Evolutionary conservation across 2,797 vertebrate genomes (phyloP).

Genomic region (Semaprochilodus insignis): DNA sequence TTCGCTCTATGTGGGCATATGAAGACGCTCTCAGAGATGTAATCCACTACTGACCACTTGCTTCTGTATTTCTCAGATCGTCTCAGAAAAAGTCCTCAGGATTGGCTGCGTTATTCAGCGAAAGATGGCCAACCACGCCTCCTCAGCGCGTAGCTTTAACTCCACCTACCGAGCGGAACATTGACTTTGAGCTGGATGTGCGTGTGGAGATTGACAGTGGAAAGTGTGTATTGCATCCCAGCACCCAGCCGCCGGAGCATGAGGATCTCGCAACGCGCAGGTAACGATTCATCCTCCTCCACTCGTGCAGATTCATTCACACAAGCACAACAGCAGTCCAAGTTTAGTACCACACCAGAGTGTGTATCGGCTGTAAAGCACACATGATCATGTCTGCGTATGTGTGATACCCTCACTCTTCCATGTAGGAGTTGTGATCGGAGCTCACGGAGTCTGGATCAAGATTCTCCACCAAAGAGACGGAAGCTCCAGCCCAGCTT

Average conservation of each 20-base stretch:
- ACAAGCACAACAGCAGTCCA: background rate
- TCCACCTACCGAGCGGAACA: conserved; percentile 91
- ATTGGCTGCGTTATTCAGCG: conserved; percentile 92
- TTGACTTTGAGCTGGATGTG: conserved; percentile 98
- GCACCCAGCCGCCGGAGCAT: conserved; percentile 89
- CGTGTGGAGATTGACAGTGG: conserved; percentile 98
- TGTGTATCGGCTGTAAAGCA: background rate
- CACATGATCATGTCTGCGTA: background rate
- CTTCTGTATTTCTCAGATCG: conserved; percentile 71
- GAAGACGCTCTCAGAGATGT: background rate
- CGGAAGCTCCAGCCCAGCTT: conserved; percentile 94
- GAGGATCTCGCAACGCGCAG: conserved; percentile 90
- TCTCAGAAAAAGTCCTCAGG: conserved; percentile 89
- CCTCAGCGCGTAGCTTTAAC: conserved; percentile 83
- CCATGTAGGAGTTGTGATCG: conserved; percentile 89
- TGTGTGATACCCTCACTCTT: conserved; percentile 1
- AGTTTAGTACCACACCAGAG: background rate
- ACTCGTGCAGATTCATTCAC: background rate
- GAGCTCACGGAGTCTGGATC: conserved; percentile 93
- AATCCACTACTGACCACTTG: background rate
- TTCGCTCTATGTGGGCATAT: background rate
- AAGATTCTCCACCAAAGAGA: conserved; percentile 97
- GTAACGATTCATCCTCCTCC: conserved; percentile 66
- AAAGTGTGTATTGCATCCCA: conserved; percentile 96
- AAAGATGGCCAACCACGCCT: conserved; percentile 90